A percentile compares a stretch with the other conserved stretches of the same genome.
Conservation (phyloP, 2,888 invertebrate species). For the Athripsodes cinereus region DNA sequence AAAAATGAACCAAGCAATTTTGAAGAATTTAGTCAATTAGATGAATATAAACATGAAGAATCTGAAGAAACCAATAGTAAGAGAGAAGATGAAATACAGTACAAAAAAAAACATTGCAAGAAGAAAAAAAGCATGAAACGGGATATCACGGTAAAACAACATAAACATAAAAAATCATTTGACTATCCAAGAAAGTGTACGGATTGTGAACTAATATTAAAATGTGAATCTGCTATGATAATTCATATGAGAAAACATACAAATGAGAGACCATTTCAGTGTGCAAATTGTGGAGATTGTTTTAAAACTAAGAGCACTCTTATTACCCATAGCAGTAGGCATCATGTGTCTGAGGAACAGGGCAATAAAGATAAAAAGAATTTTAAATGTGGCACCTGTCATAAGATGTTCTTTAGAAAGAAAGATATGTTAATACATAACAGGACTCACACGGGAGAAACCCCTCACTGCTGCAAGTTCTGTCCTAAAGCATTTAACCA, state of each 20-base stretch:
- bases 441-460: constrained; percentile 23
- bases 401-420: constrained; percentile 17
- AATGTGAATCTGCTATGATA: constrained; percentile 11
- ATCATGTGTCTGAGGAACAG: constrained; percentile 5
- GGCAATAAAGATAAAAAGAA: not conserved
- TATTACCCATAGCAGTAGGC: constrained; percentile 13
- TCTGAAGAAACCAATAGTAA: not conserved
- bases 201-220: constrained; percentile 10
- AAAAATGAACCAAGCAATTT: not conserved
- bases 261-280: constrained; percentile 17
- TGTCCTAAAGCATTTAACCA: constrained; percentile 32
- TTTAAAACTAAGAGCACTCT: constrained; percentile 14
- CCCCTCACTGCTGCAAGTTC: constrained; percentile 33
- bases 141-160: not conserved
- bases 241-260: constrained; percentile 18
- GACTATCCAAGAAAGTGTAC: constrained; percentile 7
- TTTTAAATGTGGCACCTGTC: constrained; percentile 20
- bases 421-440: constrained; percentile 20
- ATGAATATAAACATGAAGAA: not conserved
- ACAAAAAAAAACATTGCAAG: not conserved
- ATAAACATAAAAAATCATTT: not conserved
- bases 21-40: not conserved
- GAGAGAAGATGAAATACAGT: not conserved
- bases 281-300: constrained; percentile 11
- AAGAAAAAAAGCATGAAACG: not conserved